Percentiles rank a stretch among this genome's conserved stretches.
Evolutionary conservation across 2,888 invertebrate species (phyloP).

Genomic region (Callyntrura guangdongensis): DNA sequence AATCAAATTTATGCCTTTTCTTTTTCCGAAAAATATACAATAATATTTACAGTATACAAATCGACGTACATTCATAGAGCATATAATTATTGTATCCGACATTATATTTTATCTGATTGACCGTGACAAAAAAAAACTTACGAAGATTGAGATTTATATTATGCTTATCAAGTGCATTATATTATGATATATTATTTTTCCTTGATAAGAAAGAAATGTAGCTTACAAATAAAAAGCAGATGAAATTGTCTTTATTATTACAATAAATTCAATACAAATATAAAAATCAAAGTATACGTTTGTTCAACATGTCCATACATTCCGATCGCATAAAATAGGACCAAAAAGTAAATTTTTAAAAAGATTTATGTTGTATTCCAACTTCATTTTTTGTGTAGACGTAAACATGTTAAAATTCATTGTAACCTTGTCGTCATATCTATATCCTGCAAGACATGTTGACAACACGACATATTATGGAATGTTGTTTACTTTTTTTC

Average conservation of each 20-base stretch:
- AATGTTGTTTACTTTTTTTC: background rate
- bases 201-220: background rate
- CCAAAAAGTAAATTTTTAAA: background rate
- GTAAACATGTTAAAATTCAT: constrained; percentile 24
- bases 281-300: background rate
- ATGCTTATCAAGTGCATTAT: background rate
- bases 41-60: no score
- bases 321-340: background rate
- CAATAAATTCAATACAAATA: background rate
- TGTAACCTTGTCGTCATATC: background rate
- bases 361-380: background rate
- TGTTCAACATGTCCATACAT: background rate
- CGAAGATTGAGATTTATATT: background rate
- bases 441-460: background rate
- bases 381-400: constrained; percentile 7
- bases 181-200: background rate
- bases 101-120: background rate
- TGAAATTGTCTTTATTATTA: background rate
- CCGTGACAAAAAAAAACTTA: background rate
- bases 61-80: no score
- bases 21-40: no score
- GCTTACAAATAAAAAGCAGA: background rate
- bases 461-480: background rate
- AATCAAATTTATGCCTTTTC: no score
- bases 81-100: no score